Conservation (phyloP, 92 coral and sea anemone species). For the Phenganax stokvisi region DNA sequence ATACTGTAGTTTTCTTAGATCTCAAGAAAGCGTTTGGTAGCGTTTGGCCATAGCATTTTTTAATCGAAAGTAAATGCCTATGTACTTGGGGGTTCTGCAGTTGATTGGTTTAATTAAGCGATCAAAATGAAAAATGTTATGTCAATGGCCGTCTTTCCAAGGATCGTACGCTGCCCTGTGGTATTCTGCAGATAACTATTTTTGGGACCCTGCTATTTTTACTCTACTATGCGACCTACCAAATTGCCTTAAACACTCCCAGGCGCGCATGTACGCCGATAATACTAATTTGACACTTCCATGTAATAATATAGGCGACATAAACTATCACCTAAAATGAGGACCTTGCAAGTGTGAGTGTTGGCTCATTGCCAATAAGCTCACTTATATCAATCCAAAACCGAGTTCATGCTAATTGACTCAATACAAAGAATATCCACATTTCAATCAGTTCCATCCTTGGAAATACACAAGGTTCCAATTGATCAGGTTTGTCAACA, state of each 20-base stretch:
- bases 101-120: slow-evolving; percentile 20
- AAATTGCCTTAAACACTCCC: slow-evolving; percentile 29
- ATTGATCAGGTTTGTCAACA: no score
- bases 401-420: no score
- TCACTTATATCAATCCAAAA: no score
- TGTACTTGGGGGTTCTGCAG: slow-evolving; percentile 21
- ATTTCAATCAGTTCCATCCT: no score
- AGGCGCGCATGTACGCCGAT: slow-evolving; percentile 25
- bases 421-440: no score
- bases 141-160: slow-evolving; percentile 34
- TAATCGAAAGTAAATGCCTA: slow-evolving; percentile 16
- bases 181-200: slow-evolving; percentile 19
- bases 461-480: no score
- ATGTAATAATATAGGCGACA: slow-evolving; percentile 22
- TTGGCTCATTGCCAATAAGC: not conserved
- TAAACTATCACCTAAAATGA: slow-evolving; percentile 26
- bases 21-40: slow-evolving; percentile 2
- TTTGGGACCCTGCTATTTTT: slow-evolving; percentile 16
- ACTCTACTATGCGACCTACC: not conserved
- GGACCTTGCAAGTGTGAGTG: slow-evolving; percentile 21
- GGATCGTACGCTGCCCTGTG: slow-evolving; percentile 29
- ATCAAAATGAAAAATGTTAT: slow-evolving; percentile 29
- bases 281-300: slow-evolving; percentile 34
- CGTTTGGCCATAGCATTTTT: slow-evolving; percentile 17
- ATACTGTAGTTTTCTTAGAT: no score